Evolutionary conservation across 1,140 invertebrate genomes (phyloP).

Genomic region (Magallana gigas): DNA sequence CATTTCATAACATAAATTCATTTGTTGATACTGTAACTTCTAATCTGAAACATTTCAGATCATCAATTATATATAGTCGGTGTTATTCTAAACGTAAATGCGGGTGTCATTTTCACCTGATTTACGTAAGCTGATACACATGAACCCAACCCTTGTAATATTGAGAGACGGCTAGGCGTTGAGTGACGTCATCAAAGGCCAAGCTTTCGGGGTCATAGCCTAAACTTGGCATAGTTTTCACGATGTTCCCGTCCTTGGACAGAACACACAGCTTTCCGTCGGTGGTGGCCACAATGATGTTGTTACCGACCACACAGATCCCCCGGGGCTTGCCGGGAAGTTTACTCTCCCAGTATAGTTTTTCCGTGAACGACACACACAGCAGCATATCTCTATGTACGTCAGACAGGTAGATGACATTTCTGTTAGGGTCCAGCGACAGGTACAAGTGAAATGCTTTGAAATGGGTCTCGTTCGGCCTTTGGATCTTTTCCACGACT

Average conservation of each 20-base stretch:
- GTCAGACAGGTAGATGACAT: constrained; percentile 24
- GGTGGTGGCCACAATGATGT: constrained; percentile 29
- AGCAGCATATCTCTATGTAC: constrained; percentile 34
- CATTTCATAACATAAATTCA: too few species aligned
- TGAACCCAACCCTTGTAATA: constrained; percentile 37
- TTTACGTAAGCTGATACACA: constrained; percentile 6
- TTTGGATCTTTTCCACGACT: constrained; percentile 3
- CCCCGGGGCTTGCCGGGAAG: constrained; percentile 20
- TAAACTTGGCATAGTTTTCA: neutral
- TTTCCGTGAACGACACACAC: constrained; percentile 37
- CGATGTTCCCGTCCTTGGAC: neutral
- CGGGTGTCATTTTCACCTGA: too few species aligned
- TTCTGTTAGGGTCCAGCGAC: constrained; percentile 2
- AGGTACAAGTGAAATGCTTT: constrained; percentile 22
- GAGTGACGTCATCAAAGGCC: neutral
- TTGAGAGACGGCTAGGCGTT: constrained; percentile 36
- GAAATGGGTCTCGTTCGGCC: neutral
- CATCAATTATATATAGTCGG: too few species aligned
- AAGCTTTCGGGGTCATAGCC: constrained; percentile 35
- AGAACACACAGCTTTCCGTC: constrained; percentile 16
- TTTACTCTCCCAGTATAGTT: constrained; percentile 9
- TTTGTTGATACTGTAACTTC: too few species aligned
- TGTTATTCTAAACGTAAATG: too few species aligned
- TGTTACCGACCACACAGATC: neutral
- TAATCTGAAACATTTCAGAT: too few species aligned